Percentiles rank a stretch among this genome's conserved stretches.
phyloP scores from a whole-genome alignment of 2,113 vertebrate species.

The Cygnus buccinator region DNA sequence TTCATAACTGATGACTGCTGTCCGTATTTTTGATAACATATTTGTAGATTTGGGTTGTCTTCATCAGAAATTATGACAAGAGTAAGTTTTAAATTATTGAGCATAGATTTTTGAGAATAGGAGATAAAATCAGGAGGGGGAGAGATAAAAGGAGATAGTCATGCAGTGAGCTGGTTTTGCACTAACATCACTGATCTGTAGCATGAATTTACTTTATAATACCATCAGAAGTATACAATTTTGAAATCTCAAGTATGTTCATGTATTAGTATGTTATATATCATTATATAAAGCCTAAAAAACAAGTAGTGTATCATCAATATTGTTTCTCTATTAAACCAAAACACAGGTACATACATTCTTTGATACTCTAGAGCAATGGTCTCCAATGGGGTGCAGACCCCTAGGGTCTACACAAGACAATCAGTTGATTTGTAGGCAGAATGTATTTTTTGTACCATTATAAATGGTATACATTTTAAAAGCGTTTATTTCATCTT shows the following conservation, averaged over 20 bases:
- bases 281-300: neutral
- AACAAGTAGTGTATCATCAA: neutral
- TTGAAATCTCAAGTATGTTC: neutral
- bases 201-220: neutral
- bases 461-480: neutral
- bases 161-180: neutral
- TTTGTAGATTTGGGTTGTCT: neutral
- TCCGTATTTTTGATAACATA: constrained; percentile 5
- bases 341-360: neutral
- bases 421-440: neutral
- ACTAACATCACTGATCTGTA: neutral
- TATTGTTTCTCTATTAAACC: neutral
- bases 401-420: neutral
- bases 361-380: neutral
- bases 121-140: neutral
- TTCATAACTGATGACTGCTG: constrained; percentile 15
- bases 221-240: neutral
- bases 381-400: neutral
- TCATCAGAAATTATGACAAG: constrained; percentile 13
- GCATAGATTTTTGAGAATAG: neutral
- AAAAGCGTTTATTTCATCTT: neutral
- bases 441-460: neutral
- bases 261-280: neutral
- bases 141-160: neutral
- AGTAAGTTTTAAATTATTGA: constrained; percentile 8